Percentiles rank a stretch among this genome's conserved stretches.
Conservation (phyloP, 2,797 vertebrate genomes). For the Sebastes aleutianus region DNA sequence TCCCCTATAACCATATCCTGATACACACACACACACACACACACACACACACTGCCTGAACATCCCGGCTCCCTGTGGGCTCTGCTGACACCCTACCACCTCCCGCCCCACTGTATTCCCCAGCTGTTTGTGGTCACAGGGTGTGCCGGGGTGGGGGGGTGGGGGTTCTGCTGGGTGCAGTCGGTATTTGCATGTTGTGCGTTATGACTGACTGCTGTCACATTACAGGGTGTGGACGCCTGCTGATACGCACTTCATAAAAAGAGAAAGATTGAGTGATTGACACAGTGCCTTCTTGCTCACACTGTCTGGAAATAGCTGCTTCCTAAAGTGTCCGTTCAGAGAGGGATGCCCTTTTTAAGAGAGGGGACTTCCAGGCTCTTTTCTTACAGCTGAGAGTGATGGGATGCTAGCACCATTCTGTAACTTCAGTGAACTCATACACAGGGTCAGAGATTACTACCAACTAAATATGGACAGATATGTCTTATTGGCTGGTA, state of each 20-base stretch:
- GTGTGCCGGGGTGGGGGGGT: slow-evolving; percentile 23
- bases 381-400: not conserved
- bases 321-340: not conserved
- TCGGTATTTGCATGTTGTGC: slow-evolving; percentile 43
- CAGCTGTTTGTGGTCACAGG: slow-evolving; percentile 69
- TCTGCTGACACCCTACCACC: not conserved
- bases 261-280: not conserved
- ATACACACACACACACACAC: not conserved
- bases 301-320: slow-evolving; percentile 34
- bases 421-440: not conserved
- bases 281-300: not conserved
- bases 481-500: not conserved
- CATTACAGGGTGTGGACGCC: slow-evolving; percentile 30
- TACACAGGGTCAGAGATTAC: not conserved
- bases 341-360: not conserved
- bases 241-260: not conserved
- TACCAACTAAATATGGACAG: not conserved
- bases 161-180: slow-evolving; percentile 36
- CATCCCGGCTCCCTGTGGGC: not conserved
- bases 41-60: not conserved
- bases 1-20: not conserved
- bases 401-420: not conserved
- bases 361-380: slow-evolving; percentile 23
- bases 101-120: not conserved
- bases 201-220: slow-evolving; percentile 43